Evolutionary conservation across 2,797 vertebrate species (phyloP).

Genomic region (Poeciliopsis turneri): DNA sequence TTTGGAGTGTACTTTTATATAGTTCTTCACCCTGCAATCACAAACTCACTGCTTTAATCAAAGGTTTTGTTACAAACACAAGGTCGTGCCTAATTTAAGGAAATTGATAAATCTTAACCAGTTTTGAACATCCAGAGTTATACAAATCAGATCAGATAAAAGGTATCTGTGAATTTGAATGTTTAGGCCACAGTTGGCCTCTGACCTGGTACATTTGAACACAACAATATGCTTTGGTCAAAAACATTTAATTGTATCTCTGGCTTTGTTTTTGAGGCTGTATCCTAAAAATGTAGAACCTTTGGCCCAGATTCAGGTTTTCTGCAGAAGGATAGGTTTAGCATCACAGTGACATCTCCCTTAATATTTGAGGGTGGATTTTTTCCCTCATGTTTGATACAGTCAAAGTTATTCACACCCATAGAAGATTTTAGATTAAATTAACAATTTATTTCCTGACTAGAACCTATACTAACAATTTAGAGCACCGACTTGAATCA

Average conservation of each 20-base stretch:
- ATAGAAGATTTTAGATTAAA: background rate
- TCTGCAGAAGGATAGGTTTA: background rate
- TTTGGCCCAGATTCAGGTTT: background rate
- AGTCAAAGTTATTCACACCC: background rate
- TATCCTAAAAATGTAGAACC: background rate
- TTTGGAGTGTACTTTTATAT: constrained; percentile 21
- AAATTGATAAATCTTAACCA: background rate
- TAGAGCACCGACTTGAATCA: background rate
- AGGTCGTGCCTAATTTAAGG: background rate
- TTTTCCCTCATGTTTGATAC: background rate
- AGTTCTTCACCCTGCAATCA: background rate
- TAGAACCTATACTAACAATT: background rate
- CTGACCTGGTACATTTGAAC: background rate
- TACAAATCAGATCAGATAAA: background rate
- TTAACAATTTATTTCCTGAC: background rate
- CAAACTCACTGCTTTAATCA: background rate
- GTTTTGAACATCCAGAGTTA: background rate
- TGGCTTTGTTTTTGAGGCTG: background rate
- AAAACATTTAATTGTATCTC: background rate
- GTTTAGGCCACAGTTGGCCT: background rate
- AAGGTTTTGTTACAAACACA: background rate
- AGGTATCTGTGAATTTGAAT: background rate
- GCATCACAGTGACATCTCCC: background rate
- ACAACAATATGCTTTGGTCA: background rate
- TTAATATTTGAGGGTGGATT: background rate